Conservation (phyloP, 2,113 vertebrate genomes). For the Cyprinodon tularosa region DNA sequence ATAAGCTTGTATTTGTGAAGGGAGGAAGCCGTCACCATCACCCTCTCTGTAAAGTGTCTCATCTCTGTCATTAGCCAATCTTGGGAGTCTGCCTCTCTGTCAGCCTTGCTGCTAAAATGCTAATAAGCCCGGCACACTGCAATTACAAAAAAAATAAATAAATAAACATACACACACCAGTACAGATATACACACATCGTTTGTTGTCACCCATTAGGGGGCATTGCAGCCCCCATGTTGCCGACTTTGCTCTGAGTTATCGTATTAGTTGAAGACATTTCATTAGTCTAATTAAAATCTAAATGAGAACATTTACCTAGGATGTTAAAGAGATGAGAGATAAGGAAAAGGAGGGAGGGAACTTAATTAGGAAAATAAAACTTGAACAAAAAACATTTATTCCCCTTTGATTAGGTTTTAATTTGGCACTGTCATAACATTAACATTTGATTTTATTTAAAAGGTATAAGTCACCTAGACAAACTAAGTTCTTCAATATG, state of each 20-base stretch:
- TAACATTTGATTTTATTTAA: neutral
- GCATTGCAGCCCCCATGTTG: constrained; percentile 7
- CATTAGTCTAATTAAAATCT: constrained; percentile 42
- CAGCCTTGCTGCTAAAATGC: constrained; percentile 63
- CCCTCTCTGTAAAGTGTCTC: constrained; percentile 55
- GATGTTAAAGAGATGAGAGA: constrained; percentile 3
- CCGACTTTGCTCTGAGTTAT: constrained; percentile 20
- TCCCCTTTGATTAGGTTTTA: constrained; percentile 1
- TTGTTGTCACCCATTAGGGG: constrained; percentile 31
- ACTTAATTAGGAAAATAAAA: neutral
- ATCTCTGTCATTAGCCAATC: constrained; percentile 70
- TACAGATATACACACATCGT: constrained; percentile 35
- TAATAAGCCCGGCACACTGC: constrained; percentile 51
- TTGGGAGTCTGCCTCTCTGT: constrained; percentile 46
- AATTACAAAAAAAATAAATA: constrained; percentile 47
- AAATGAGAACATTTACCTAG: constrained; percentile 22
- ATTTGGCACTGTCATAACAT: neutral
- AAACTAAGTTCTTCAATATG: neutral
- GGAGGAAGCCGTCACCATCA: constrained; percentile 40
- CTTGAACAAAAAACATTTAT: neutral
- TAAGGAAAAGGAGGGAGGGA: neutral
- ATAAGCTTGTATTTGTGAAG: constrained; percentile 32
- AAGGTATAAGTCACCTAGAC: neutral
- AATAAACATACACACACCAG: constrained; percentile 19
- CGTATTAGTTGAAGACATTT: constrained; percentile 41